Percentiles rank a stretch among this genome's conserved stretches.
Evolutionary conservation across 1,140 invertebrate species (phyloP).

Genomic region (Drosophila setifemur): DNA sequence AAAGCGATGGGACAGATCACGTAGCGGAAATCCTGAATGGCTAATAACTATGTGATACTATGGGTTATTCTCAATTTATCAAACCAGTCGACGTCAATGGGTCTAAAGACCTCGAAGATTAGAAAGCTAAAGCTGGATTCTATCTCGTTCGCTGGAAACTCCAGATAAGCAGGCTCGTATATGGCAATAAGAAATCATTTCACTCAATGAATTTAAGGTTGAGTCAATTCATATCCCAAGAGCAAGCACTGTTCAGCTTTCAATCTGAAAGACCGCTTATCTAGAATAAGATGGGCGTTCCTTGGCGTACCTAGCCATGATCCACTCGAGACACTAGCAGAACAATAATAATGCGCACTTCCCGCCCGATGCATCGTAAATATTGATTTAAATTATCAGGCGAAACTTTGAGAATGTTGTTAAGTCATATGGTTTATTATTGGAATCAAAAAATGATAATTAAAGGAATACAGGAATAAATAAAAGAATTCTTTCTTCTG

Average conservation of each 20-base stretch:
- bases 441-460: slow-evolving; percentile 43
- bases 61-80: too few species aligned
- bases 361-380: neutral
- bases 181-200: too few species aligned
- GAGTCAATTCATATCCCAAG: neutral
- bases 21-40: too few species aligned
- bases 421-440: slow-evolving; percentile 40
- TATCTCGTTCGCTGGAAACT: too few species aligned
- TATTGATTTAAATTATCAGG: neutral
- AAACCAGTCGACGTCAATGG: too few species aligned
- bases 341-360: slow-evolving; percentile 25
- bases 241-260: neutral
- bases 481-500: slow-evolving; percentile 27
- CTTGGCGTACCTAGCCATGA: neutral
- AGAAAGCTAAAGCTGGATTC: too few species aligned
- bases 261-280: neutral
- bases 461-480: slow-evolving; percentile 29
- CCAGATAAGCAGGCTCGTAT: too few species aligned
- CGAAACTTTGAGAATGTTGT: slow-evolving; percentile 1
- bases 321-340: slow-evolving; percentile 13
- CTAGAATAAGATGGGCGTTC: neutral
- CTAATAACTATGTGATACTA: too few species aligned
- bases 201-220: too few species aligned
- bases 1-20: too few species aligned
- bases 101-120: too few species aligned